A percentile compares a stretch with the other conserved stretches of the same genome.
phyloP scores from a whole-genome alignment of 2,113 vertebrate species.

The Sceloporus tristichus region DNA sequence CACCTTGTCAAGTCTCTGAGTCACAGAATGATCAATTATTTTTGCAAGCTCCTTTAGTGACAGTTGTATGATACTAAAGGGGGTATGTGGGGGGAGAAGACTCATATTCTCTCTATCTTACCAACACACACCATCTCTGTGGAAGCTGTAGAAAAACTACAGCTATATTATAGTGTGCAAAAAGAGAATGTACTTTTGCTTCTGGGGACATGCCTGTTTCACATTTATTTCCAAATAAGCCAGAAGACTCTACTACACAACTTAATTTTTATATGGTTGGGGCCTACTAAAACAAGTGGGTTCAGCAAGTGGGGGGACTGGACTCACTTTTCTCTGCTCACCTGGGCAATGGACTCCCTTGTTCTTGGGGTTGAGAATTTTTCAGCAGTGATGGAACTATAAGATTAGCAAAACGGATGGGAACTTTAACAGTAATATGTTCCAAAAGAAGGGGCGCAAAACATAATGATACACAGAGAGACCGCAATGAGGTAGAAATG shows the following conservation, averaged over 20 bases:
- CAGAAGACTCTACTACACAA: background rate
- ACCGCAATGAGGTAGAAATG: conserved; percentile 61
- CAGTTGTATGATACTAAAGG: background rate
- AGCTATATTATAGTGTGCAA: background rate
- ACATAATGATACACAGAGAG: conserved; percentile 54
- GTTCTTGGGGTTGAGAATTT: conserved; percentile 11
- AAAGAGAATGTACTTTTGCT: background rate
- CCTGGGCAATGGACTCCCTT: background rate
- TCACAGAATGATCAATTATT: background rate
- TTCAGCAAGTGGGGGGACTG: background rate
- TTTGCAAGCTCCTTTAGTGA: background rate
- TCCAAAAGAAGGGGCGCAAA: conserved; percentile 42
- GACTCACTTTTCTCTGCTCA: background rate
- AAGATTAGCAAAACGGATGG: background rate
- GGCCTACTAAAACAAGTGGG: background rate
- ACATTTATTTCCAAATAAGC: background rate
- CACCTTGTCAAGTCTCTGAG: background rate
- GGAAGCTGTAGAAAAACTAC: background rate
- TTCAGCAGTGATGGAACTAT: conserved; percentile 10
- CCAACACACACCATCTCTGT: background rate
- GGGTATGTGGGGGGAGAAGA: background rate
- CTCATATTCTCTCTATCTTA: too few relatives aligned
- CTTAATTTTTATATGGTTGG: background rate
- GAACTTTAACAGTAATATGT: background rate
- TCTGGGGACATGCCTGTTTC: background rate